phyloP scores from a whole-genome alignment of 2,888 invertebrate species.

The Tetragonisca angustula region DNA sequence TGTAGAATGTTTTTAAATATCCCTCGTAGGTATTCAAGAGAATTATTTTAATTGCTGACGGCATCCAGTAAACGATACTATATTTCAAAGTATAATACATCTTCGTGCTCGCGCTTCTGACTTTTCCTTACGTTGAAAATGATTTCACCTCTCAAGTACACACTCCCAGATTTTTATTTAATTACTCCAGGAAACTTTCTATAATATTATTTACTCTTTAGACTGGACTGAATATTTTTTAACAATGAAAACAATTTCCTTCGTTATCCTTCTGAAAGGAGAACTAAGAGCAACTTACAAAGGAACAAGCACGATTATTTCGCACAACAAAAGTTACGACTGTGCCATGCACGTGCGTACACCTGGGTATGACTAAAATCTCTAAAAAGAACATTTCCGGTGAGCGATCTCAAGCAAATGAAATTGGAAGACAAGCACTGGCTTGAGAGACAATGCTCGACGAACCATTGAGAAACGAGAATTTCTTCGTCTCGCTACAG shows the following conservation, averaged over 20 bases:
- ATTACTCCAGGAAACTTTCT: not conserved
- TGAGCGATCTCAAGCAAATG: not conserved
- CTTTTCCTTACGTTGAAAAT: not conserved
- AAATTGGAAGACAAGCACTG: too few species aligned
- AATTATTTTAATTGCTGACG: slow-evolving; percentile 8
- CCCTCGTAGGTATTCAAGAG: not conserved
- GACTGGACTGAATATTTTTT: not conserved
- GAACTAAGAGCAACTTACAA: not conserved
- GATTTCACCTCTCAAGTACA: not conserved
- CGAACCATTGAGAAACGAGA: not conserved
- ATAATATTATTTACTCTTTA: not conserved
- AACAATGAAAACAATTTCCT: not conserved
- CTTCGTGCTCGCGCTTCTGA: not conserved
- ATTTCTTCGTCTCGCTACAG: not conserved
- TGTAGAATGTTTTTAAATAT: not conserved
- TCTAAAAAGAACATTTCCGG: not conserved
- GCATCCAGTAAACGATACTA: not conserved
- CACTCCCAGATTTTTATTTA: not conserved
- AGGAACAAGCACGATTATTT: not conserved
- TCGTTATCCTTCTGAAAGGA: not conserved
- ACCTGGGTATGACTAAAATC: not conserved
- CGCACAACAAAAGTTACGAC: not conserved
- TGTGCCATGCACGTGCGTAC: not conserved
- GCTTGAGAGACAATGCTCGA: not conserved
- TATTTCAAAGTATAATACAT: not conserved